Evolutionary conservation across 2,888 invertebrate species (phyloP).

Genomic region (Xylota sylvarum): DNA sequence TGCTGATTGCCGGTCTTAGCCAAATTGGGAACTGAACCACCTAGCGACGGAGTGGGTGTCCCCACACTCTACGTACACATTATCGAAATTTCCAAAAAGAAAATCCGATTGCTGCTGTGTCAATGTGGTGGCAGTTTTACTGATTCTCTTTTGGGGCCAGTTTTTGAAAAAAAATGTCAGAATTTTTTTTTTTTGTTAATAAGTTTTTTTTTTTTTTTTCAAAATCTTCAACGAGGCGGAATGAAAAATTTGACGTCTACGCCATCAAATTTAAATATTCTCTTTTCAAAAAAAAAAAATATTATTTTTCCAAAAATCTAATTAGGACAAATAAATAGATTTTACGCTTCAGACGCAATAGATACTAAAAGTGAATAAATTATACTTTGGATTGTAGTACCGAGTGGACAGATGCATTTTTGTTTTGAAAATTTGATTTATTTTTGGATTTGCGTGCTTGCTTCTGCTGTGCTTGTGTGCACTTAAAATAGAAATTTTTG

Average conservation of each 20-base stretch:
- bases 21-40: slow-evolving; percentile 70
- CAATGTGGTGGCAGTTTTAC: slow-evolving; percentile 20
- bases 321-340: slow-evolving; percentile 33
- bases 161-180: slow-evolving; percentile 6
- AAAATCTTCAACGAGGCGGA: slow-evolving; percentile 9
- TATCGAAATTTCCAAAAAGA: slow-evolving; percentile 47
- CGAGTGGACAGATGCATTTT: slow-evolving; percentile 54
- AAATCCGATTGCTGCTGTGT: slow-evolving; percentile 3
- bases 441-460: slow-evolving; percentile 40
- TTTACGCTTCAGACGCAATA: slow-evolving; percentile 28
- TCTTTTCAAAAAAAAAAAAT: slow-evolving; percentile 2
- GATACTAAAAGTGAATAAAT: slow-evolving; percentile 1
- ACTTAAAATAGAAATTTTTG: slow-evolving; percentile 18
- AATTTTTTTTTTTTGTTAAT: slow-evolving; percentile 20
- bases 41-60: slow-evolving; percentile 47
- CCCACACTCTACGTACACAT: slow-evolving; percentile 23
- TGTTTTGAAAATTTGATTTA: slow-evolving; percentile 34
- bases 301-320: slow-evolving; percentile 15
- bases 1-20: slow-evolving; percentile 46
- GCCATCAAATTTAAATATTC: slow-evolving; percentile 6
- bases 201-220: neutral
- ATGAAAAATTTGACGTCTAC: slow-evolving; percentile 50
- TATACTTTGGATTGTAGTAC: slow-evolving; percentile 6
- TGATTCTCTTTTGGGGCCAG: slow-evolving; percentile 6
- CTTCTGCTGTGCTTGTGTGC: neutral